Base-by-base conservation (phyloP, 2,888 invertebrate species). In the Diarsia rubi region DNA sequence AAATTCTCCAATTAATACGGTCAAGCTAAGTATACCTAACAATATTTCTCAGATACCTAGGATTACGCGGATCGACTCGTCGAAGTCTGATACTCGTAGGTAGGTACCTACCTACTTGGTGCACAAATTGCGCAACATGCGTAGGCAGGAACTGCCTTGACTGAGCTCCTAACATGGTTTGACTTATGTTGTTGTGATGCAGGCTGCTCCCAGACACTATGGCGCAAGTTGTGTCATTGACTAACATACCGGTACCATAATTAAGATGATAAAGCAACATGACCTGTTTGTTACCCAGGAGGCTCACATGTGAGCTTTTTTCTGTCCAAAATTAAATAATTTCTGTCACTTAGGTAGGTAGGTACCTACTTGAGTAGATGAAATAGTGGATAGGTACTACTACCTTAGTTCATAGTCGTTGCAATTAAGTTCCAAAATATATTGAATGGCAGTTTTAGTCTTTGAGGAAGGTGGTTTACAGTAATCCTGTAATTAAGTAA, bases 131-230 rank as follows among this genome's bases (percentile, higher is more conserved):
- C 84, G 85, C 85, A 89, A 89, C 69, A 59, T 63, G 87, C 88
- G 90, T 90, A 87, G 91, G 91, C 82, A 87, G 89, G 86, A 85
- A 86, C 85, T 88, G 79, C 91, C 91, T 91, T 91, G 90, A 89
- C 85, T 83, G 85, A 84, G 82, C 81, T 89, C 90, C 89, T 86
- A 89, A 91, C 85, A 91, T 90, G 89, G 91, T 69, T 79, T 77
- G 84, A 80, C 78, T 81, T 81, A 85, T 79, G 74, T 83, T 79
- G 74, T 83, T 78, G 83, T 81, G 82, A 78, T 84, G 65, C 78
- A 72, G 77, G 78, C 77, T 84, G 75, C 80, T 86, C 81, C 86
- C 86, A 90, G 91, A 89, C 89, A 83, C 84, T 74, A 79, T 81
- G 91, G 88, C 88, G 89, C 87, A 87, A 82, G 78, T 88, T 84